Conservation (phyloP, 1,140 invertebrate genomes). For the Pogonomyrmex barbatus region DNA sequence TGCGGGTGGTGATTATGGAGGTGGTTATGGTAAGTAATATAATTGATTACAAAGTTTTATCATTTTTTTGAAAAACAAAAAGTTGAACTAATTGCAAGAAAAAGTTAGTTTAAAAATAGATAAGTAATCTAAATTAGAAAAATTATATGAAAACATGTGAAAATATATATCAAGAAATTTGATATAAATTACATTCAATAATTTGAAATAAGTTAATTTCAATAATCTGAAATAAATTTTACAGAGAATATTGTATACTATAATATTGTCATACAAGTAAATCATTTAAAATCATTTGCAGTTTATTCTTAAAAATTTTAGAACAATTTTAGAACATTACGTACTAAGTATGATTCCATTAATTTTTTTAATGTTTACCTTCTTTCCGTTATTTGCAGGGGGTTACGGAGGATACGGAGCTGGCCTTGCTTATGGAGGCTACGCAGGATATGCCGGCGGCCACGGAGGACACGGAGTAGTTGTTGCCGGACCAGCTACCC, state of each 20-base stretch:
- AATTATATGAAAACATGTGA: not conserved
- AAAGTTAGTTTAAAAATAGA: not conserved
- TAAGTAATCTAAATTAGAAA: not conserved
- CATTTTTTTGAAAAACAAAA: not conserved
- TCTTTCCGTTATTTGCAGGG: constrained; percentile 14
- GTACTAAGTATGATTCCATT: too few species aligned
- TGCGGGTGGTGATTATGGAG: constrained; percentile 37
- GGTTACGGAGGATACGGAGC: constrained; percentile 71
- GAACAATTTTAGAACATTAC: not conserved
- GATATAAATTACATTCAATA: too few species aligned
- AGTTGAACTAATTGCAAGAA: not conserved
- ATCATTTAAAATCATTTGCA: not conserved
- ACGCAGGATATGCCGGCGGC: constrained; percentile 69
- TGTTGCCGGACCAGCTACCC: constrained; percentile 74
- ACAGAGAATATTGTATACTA: not conserved
- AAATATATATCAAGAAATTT: not conserved
- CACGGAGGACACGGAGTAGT: constrained; percentile 76
- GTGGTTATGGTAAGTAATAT: constrained; percentile 40
- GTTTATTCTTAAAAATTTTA: not conserved
- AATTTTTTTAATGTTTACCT: not conserved
- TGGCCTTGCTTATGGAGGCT: constrained; percentile 44
- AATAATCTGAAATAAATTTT: not conserved
- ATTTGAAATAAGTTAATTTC: too few species aligned
- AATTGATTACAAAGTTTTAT: not conserved
- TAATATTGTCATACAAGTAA: not conserved